Evolutionary conservation across 1,140 invertebrate genomes (phyloP).

Genomic region (Alviniconcha marisindica): DNA sequence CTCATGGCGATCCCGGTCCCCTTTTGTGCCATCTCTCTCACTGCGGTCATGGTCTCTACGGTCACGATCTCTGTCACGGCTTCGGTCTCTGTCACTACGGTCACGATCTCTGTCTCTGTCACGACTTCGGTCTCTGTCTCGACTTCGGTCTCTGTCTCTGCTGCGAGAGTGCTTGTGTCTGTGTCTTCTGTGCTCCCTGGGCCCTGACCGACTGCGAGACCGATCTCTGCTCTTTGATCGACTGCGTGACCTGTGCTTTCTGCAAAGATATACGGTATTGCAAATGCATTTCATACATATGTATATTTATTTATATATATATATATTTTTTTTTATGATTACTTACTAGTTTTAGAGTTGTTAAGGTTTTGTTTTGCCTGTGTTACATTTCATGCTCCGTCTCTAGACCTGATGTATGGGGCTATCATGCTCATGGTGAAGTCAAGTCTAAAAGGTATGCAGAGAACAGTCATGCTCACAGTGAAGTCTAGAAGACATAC

Average conservation of each 20-base stretch:
- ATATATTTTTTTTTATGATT: not conserved
- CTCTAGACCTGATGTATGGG: too few species aligned
- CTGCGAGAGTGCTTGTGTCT: slow-evolving; percentile 47
- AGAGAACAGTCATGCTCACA: too few species aligned
- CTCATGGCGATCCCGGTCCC: slow-evolving; percentile 39
- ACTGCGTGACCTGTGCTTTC: slow-evolving; percentile 44
- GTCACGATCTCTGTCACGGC: slow-evolving; percentile 54
- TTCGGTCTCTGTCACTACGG: slow-evolving; percentile 68
- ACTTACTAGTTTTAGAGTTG: too few species aligned
- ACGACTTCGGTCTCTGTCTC: slow-evolving; percentile 69
- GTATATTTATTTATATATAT: not conserved
- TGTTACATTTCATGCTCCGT: too few species aligned
- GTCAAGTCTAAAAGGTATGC: too few species aligned
- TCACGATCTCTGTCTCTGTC: slow-evolving; percentile 50
- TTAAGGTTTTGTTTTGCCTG: too few species aligned
- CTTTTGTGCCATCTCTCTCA: slow-evolving; percentile 29
- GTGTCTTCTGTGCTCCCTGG: slow-evolving; percentile 67
- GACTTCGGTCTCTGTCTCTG: slow-evolving; percentile 71
- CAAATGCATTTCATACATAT: too few species aligned
- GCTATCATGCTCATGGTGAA: too few species aligned
- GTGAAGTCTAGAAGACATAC: too few species aligned
- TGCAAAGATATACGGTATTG: too few species aligned
- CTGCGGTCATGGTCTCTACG: slow-evolving; percentile 72
- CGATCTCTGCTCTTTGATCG: slow-evolving; percentile 43
- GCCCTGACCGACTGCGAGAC: slow-evolving; percentile 70